Conservation (phyloP, 2,888 invertebrate species). For the Ophioninae sp. region DNA sequence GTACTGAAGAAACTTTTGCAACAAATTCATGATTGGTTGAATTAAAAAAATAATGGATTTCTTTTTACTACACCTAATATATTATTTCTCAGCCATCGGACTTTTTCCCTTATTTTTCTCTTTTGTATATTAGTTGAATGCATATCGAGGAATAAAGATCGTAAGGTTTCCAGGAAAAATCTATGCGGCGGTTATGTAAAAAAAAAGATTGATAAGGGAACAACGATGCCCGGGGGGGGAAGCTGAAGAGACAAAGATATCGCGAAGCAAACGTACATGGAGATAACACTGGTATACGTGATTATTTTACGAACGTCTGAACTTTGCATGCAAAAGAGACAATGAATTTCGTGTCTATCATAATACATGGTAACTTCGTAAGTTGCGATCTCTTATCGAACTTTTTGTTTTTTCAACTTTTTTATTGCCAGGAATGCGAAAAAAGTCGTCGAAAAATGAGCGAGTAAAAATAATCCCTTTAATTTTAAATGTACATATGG, state of each 20-base stretch:
- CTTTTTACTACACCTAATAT: too few relatives aligned
- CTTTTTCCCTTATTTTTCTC: too few relatives aligned
- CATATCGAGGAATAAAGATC: not conserved
- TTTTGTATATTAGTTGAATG: not conserved
- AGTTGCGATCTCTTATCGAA: not conserved
- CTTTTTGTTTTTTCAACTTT: not conserved
- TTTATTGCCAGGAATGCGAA: not conserved
- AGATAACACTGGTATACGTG: constrained; percentile 20
- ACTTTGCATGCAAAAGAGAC: constrained; percentile 21
- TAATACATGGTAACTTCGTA: not conserved
- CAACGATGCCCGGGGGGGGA: not conserved
- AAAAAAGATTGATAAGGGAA: constrained; percentile 21
- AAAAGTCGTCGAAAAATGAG: not conserved
- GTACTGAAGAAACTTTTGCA: too few relatives aligned
- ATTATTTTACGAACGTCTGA: constrained; percentile 10
- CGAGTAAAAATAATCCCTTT: not conserved
- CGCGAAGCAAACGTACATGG: constrained; percentile 4
- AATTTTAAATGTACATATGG: not conserved
- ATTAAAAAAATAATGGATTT: too few relatives aligned
- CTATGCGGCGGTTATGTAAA: not conserved
- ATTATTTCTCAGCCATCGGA: too few relatives aligned
- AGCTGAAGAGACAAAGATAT: constrained; percentile 7
- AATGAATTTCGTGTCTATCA: constrained; percentile 11
- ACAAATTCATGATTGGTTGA: too few relatives aligned
- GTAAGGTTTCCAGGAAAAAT: not conserved